A percentile compares a stretch with the other conserved stretches of the same genome.
Evolutionary conservation across 2,888 invertebrate species (phyloP).

Genomic region (Neelides folsomi): DNA sequence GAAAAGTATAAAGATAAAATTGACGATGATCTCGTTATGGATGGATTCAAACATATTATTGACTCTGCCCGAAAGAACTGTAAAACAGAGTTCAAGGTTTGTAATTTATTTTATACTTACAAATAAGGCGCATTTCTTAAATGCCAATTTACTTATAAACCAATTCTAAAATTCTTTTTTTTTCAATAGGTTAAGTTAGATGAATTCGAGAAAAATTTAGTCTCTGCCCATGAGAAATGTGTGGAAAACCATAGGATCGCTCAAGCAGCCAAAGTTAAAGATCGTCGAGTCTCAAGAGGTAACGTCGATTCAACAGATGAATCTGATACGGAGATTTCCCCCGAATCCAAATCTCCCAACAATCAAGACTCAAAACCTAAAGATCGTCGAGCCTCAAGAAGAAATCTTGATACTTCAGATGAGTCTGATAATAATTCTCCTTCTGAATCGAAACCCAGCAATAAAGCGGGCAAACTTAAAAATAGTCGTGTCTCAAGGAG

Average conservation of each 20-base stretch:
- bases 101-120: neutral
- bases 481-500: too few relatives aligned
- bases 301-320: conserved; percentile 6
- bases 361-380: neutral
- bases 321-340: neutral
- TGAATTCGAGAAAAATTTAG: conserved; percentile 20
- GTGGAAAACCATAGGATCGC: conserved; percentile 8
- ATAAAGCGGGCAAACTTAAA: too few relatives aligned
- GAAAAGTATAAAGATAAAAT: conserved; percentile 21
- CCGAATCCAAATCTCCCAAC: neutral
- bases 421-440: too few relatives aligned
- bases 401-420: too few relatives aligned
- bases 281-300: conserved; percentile 3
- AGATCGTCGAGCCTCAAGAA: neutral
- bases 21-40: conserved; percentile 20
- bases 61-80: conserved; percentile 12
- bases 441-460: too few relatives aligned
- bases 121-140: neutral
- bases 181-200: conserved; percentile 16
- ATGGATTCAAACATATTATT: conserved; percentile 17
- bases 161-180: neutral
- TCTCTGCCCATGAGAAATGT: conserved; percentile 16
- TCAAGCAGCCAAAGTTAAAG: conserved; percentile 3
- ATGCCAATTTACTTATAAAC: too few relatives aligned
- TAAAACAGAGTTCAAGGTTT: conserved; percentile 23